phyloP scores from a whole-genome alignment of 2,888 invertebrate species.

The Archips xylosteana region DNA sequence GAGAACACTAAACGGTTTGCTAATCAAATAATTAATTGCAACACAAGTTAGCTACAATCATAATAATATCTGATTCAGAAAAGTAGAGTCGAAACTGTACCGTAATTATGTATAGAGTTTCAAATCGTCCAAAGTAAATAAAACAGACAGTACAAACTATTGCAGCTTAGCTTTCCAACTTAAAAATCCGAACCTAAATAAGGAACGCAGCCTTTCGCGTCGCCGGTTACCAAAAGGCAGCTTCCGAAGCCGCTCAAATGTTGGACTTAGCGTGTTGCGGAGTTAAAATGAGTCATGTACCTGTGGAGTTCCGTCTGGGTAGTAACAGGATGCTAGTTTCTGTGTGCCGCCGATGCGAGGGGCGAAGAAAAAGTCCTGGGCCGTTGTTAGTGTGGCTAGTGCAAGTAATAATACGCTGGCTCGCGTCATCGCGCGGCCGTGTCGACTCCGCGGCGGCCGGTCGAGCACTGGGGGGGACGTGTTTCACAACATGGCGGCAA shows the following conservation, averaged over 20 bases:
- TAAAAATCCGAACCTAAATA: neutral
- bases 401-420: constrained; percentile 58
- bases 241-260: too few relatives aligned
- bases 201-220: neutral
- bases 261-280: neutral
- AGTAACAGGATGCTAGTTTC: constrained; percentile 76
- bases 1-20: too few relatives aligned
- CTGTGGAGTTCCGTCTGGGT: constrained; percentile 72
- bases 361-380: constrained; percentile 65
- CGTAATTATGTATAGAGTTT: neutral
- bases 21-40: too few relatives aligned
- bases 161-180: neutral
- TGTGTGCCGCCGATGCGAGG: constrained; percentile 72
- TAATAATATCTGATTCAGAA: too few relatives aligned
- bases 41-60: too few relatives aligned
- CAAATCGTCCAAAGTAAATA: too few relatives aligned
- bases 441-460: constrained; percentile 70
- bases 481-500: constrained; percentile 77
- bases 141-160: too few relatives aligned
- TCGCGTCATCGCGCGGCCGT: constrained; percentile 76
- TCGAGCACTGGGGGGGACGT: constrained; percentile 72
- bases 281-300: constrained; percentile 55
- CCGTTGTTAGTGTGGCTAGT: constrained; percentile 57
- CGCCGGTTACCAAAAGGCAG: too few relatives aligned
- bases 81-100: too few relatives aligned